These are phyloP conservation scores for Apoderus coryli DNA, from an alignment of 2,888 invertebrate genomes.

Conservation along the genomic window DNA sequence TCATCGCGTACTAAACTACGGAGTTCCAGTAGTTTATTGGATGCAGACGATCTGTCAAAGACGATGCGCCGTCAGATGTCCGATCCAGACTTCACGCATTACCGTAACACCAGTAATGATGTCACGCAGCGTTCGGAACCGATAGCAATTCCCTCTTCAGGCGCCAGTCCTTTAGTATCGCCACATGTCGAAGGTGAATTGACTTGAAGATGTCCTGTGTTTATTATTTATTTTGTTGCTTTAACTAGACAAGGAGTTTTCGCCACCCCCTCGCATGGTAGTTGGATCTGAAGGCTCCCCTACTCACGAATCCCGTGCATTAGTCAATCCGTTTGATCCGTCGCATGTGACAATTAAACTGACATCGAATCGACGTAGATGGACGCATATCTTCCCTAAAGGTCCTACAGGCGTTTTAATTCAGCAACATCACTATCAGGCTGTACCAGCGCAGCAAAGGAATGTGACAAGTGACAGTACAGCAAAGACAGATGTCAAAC, in stretches of 20 bases:
- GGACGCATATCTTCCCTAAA: slow-evolving; percentile 98
- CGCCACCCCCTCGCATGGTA: slow-evolving; percentile 39
- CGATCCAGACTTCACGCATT: slow-evolving; percentile 73
- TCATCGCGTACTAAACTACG: too few species aligned
- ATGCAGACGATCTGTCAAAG: slow-evolving; percentile 32
- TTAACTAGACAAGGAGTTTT: slow-evolving; percentile 34
- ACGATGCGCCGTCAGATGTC: slow-evolving; percentile 66
- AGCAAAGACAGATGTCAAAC: too few species aligned
- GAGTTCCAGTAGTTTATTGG: slow-evolving; percentile 52
- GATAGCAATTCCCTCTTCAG: slow-evolving; percentile 30
- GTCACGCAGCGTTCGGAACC: slow-evolving; percentile 28
- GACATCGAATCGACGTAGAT: slow-evolving; percentile 86
- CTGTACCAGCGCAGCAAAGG: slow-evolving; percentile 46
- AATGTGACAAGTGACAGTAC: slow-evolving; percentile 13
- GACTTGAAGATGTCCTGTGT: slow-evolving; percentile 1
- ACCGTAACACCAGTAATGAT: slow-evolving; percentile 15
- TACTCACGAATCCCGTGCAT: slow-evolving; percentile 57
- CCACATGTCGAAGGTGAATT: slow-evolving; percentile 27
- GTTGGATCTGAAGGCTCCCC: slow-evolving; percentile 44
- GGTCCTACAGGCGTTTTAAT: slow-evolving; percentile 80
- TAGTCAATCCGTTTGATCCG: slow-evolving; percentile 97
- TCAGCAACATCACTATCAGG: slow-evolving; percentile 88
- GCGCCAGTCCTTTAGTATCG: slow-evolving; percentile 27
- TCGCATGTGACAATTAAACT: slow-evolving; percentile 92
- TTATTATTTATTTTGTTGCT: slow-evolving; percentile 1